Conservation (phyloP, 2,113 vertebrate genomes). For the Pantherophis guttatus region DNA sequence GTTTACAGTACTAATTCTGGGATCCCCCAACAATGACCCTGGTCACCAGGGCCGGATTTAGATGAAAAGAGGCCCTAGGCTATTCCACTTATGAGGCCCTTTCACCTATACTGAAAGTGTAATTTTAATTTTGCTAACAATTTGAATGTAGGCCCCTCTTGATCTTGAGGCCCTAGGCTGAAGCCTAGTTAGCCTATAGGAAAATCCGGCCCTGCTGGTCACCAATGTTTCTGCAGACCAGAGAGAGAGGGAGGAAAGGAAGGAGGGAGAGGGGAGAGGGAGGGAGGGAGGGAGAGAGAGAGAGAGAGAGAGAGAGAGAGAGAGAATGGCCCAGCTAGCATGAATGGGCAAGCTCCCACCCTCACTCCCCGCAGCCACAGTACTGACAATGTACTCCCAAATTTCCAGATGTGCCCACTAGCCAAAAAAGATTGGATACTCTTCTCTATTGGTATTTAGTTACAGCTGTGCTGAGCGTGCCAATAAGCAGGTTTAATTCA, state of each 20-base stretch:
- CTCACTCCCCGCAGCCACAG: background rate
- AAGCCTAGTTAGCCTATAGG: no score
- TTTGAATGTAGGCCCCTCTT: no score
- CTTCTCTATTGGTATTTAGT: background rate
- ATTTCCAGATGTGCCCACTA: background rate
- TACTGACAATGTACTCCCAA: background rate
- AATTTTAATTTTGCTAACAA: no score
- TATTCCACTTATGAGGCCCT: no score
- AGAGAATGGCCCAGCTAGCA: background rate
- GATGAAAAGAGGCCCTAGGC: no score
- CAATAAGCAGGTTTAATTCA: background rate
- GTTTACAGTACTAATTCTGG: background rate
- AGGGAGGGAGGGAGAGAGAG: background rate
- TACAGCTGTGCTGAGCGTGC: background rate
- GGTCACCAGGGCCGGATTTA: background rate
- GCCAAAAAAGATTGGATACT: background rate
- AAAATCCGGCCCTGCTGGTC: background rate
- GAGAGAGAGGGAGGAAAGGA: background rate
- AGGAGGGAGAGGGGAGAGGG: background rate
- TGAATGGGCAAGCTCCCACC: background rate
- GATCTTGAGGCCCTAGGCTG: no score
- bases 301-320: background rate
- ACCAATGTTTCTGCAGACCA: background rate
- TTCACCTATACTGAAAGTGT: no score
- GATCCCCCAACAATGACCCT: background rate